Percentiles rank a stretch among this genome's conserved stretches.
These are phyloP conservation scores for Hemithea aestivaria DNA, from an alignment of 2,888 invertebrate genomes.

Conservation along the genomic window DNA sequence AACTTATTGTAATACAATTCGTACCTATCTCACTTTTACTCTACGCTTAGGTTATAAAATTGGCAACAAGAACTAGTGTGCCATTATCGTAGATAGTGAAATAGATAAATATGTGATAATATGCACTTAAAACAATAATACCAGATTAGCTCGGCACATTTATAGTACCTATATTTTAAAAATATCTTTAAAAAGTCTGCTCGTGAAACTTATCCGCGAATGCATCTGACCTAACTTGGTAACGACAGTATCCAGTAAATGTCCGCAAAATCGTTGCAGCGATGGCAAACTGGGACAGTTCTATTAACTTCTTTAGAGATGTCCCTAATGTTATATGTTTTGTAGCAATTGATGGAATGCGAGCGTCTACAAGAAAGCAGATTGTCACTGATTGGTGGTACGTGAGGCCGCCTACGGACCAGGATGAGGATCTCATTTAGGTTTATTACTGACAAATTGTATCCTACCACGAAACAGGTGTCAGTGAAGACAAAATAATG, in stretches of 20 bases:
- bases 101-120: constrained; percentile 3
- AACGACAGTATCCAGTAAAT: constrained; percentile 1
- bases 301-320: constrained; percentile 6
- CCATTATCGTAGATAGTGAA: constrained; percentile 3
- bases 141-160: no score
- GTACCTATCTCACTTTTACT: no score
- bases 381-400: constrained; percentile 21
- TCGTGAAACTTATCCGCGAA: no score
- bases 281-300: constrained; percentile 20
- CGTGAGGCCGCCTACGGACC: constrained; percentile 24
- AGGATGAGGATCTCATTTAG: constrained; percentile 22
- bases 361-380: constrained; percentile 19
- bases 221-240: no score
- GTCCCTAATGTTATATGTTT: not conserved
- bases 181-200: no score
- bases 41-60: constrained; percentile 5
- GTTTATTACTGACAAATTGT: constrained; percentile 24
- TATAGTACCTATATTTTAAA: no score
- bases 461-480: constrained; percentile 18
- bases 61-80: constrained; percentile 2
- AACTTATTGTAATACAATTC: no score
- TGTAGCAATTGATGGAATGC: constrained; percentile 13
- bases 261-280: constrained; percentile 5
- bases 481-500: constrained; percentile 5
- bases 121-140: no score